A percentile compares a stretch with the other conserved stretches of the same genome.
Conservation (phyloP, 2,888 invertebrate genomes). For the Monochamus alternatus region DNA sequence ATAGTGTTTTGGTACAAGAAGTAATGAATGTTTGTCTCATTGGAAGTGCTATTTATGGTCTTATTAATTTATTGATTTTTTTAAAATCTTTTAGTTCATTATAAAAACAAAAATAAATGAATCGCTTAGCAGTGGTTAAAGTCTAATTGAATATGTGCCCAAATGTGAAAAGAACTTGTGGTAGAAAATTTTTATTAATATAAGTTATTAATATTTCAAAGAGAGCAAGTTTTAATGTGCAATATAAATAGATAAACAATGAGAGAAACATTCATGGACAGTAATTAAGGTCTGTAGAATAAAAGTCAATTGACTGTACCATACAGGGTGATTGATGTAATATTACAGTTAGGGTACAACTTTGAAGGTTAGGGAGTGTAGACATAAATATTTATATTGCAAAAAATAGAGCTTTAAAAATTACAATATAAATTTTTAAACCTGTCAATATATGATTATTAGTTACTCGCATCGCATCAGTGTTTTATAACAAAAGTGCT, state of each 20-base stretch:
- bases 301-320: not conserved
- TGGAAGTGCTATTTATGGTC: not conserved
- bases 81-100: too few relatives aligned
- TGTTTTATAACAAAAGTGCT: too few relatives aligned
- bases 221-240: not conserved
- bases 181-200: too few relatives aligned
- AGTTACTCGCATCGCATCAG: too few relatives aligned
- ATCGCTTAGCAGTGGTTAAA: too few relatives aligned
- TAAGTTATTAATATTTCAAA: too few relatives aligned
- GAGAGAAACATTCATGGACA: not conserved
- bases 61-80: too few relatives aligned
- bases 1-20: not conserved
- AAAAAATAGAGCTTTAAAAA: not conserved
- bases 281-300: not conserved
- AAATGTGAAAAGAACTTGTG: too few relatives aligned
- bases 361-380: not conserved
- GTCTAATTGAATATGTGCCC: too few relatives aligned
- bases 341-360: not conserved
- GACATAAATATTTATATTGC: not conserved
- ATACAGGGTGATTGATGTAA: conserved; percentile 6
- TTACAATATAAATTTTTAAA: too few relatives aligned
- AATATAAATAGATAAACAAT: not conserved
- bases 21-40: not conserved
- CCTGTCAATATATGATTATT: too few relatives aligned
- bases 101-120: too few relatives aligned